These are phyloP conservation scores for Ceratotherium simum DNA, from an alignment of 2,113 vertebrate species.

Conservation along the genomic window DNA sequence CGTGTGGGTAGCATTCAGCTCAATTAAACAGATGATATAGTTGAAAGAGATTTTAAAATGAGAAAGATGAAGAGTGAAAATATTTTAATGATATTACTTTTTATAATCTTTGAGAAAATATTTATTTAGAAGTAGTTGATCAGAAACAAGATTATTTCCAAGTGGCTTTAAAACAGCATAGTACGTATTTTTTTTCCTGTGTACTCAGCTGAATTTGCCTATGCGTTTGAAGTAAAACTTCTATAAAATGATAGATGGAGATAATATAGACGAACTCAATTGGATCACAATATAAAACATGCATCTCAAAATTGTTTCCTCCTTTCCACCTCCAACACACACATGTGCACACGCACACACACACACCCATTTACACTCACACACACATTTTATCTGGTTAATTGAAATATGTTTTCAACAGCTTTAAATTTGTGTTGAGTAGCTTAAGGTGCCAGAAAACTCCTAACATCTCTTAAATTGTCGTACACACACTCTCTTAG, in stretches of 20 bases:
- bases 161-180: background rate
- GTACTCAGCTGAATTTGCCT: background rate
- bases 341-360: background rate
- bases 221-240: background rate
- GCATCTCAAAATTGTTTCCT: background rate
- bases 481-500: background rate
- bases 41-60: constrained; percentile 9
- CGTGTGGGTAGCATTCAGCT: background rate
- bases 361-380: background rate
- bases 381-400: background rate
- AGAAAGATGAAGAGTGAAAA: background rate
- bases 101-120: constrained; percentile 15
- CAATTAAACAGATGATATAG: background rate
- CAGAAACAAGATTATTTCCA: constrained; percentile 22
- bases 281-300: background rate
- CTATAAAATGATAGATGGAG: background rate
- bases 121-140: background rate
- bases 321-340: background rate
- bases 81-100: constrained; percentile 8
- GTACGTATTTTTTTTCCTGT: background rate
- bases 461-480: background rate
- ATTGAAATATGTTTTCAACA: background rate
- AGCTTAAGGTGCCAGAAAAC: background rate
- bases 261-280: background rate
- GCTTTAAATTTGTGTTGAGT: background rate